Base-by-base conservation (phyloP, 2,888 invertebrate species). In the Pelosia muscerda region DNA sequence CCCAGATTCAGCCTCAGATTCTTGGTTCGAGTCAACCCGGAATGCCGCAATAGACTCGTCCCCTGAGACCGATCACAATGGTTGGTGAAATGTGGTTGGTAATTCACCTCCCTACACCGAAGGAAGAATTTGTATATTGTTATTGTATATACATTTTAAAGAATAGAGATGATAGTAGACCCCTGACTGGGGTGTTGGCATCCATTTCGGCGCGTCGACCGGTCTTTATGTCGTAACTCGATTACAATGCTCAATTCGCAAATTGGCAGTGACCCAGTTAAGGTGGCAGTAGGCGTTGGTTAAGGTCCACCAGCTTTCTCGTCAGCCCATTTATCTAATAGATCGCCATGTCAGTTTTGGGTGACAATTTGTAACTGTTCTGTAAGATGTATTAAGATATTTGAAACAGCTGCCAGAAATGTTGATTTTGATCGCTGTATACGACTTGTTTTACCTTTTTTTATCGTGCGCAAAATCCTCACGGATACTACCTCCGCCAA, bases 261-360 rank as follows among this genome's bases (percentile, higher is more conserved):
- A 86, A 88, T 87, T 85, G 89, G 86, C 90, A 88, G 88, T 91
- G 91, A 91, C 92, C 91, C 75, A 90, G 83, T 84, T 91, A 74
- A 81, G 78, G 63, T 69, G 75, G 66, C 68, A 69, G 86, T 87
- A 82, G 88, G 88, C 82, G 86, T 63, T 26, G 31, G 64, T 71
- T 65, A 75, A 85, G 83, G 85, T 80, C 83, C 77, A 77, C 75
- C 67, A 69, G 73, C 77, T 82, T 82, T 83, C 81, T 81, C 77
- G 77, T 76, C 74, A 42, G 23, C 28, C 22, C 26, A 25, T 60
- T 66, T 66, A 22, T 56, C 74, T 71, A 74, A 75, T 77, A 75
- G 67, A 73, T 69, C 63, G 54, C 54, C 54, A 60, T 62, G 63
- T 22, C 73, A 64, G 69, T 74, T 26, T 57, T 57, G 19, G 26